Conservation (phyloP, 2,797 vertebrate genomes). For the Galago senegalensis region DNA sequence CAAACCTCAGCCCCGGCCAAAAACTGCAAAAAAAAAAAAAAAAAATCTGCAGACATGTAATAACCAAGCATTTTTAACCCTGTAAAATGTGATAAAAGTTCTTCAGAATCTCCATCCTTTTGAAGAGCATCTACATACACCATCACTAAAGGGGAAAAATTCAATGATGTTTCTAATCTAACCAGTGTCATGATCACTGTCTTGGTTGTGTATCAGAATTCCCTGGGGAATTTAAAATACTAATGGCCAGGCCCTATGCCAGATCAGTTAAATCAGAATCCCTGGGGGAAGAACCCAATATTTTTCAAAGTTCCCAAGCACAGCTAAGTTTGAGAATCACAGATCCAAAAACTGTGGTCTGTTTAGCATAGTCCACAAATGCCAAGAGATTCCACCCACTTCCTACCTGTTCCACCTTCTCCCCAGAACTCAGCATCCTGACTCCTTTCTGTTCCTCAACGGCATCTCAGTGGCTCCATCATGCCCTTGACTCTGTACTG, state of each 20-base stretch:
- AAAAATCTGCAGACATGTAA: background rate
- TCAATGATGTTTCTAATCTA: background rate
- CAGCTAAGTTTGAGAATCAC: background rate
- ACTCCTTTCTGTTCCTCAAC: background rate
- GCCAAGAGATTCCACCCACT: background rate
- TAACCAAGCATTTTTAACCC: background rate
- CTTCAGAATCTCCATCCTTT: background rate
- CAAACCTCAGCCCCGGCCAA: too few species aligned
- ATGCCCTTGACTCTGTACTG: background rate
- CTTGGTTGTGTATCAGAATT: background rate
- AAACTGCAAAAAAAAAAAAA: background rate
- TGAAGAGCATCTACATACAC: background rate
- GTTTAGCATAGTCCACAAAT: background rate
- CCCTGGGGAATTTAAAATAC: background rate
- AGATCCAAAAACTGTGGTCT: background rate
- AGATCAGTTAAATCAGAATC: background rate
- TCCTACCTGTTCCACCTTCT: background rate
- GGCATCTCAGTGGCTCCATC: background rate
- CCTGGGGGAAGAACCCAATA: background rate
- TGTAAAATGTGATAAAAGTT: background rate
- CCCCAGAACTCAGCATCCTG: background rate
- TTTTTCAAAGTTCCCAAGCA: background rate
- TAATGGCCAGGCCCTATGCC: background rate
- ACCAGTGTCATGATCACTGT: background rate
- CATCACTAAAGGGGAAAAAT: background rate